These are phyloP conservation scores for Parazoanthus atlanticus DNA, from an alignment of 92 coral and sea anemone genomes.

Conservation along the genomic window DNA sequence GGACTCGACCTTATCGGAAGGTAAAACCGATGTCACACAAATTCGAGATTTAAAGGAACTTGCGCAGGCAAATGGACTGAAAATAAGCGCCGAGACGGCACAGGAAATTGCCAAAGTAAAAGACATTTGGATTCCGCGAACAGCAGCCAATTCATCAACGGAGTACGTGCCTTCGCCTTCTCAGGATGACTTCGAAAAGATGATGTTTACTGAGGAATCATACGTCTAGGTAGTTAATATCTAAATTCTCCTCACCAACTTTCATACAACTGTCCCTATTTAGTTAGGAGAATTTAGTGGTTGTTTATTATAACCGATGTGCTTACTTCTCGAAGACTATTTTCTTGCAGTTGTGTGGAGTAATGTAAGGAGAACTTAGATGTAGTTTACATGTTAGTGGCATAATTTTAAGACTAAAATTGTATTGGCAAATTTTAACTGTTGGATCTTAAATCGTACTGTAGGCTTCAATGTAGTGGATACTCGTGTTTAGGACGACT, in stretches of 20 bases:
- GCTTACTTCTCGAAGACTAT: not conserved
- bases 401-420: not conserved
- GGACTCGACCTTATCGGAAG: conserved; percentile 80
- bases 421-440: not conserved
- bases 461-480: not conserved
- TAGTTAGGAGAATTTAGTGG: not conserved
- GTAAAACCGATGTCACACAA: conserved; percentile 88
- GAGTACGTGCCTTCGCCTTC: conserved; percentile 66
- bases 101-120: conserved; percentile 86
- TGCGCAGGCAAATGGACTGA: conserved; percentile 92
- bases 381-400: not conserved
- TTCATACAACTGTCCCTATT: not conserved
- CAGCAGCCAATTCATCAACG: conserved; percentile 20
- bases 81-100: conserved; percentile 88
- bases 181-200: conserved; percentile 92
- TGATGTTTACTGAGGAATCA: conserved; percentile 98
- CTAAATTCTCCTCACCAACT: conserved; percentile 32
- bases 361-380: conserved; percentile 28
- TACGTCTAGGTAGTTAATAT: conserved; percentile 67
- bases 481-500: conserved; percentile 3
- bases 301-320: not conserved
- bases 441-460: not conserved
- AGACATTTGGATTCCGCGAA: conserved; percentile 61
- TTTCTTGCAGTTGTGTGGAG: not conserved
- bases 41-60: conserved; percentile 92